Evolutionary conservation across 1,140 invertebrate genomes (phyloP), one percentile per base, ranked within the genome.

Genomic region (Habropoda laboriosa): DNA sequence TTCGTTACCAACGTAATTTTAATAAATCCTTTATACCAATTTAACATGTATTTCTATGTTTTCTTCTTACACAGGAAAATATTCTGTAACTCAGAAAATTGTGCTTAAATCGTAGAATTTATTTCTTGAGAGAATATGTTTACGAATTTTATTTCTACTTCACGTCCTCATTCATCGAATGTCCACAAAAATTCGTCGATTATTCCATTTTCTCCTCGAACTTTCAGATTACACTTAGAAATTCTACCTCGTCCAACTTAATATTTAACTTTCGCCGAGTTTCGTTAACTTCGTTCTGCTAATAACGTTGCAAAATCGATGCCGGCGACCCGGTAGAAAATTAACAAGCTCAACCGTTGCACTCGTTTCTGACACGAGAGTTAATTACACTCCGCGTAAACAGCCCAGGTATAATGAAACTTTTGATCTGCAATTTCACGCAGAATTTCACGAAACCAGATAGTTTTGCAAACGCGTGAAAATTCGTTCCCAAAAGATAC

Each of bases 361-460:
- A 3, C 30, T 8, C 12, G 30, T 18, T 21, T 24, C 30, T 32
- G 30, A 6, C 55, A n/a, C 40, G 40, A 32, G 49, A 61, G 40
- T 61, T 60, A 73, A 73, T 73, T 73, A 73, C 57, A 32, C 30
- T 18, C 4, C 13, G 42, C 63, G n/a, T 61, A 73, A 73, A 60
- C 55, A 49, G 40, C 8, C n/a, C 6, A 4, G 30, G 30, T 47
- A 24, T 49, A 73, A 73, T 61, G 45, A 60, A 73, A 73, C 70
- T 73, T 73, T 73, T 16, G 57, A 47, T 38, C 30, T 49, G 16
- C 32, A 47, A 73, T 61, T 73, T 35, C 18, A 47, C 55, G 70
- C 1, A 1, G 27, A n/a, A 3, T 16, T 8, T 12, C n/a, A 7
- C n/a, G 32, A 7, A 16, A 1, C 47, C 47, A 7, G 21, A 21